Evolutionary conservation across 2,888 invertebrate species (phyloP).

Genomic region (Neelides folsomi): DNA sequence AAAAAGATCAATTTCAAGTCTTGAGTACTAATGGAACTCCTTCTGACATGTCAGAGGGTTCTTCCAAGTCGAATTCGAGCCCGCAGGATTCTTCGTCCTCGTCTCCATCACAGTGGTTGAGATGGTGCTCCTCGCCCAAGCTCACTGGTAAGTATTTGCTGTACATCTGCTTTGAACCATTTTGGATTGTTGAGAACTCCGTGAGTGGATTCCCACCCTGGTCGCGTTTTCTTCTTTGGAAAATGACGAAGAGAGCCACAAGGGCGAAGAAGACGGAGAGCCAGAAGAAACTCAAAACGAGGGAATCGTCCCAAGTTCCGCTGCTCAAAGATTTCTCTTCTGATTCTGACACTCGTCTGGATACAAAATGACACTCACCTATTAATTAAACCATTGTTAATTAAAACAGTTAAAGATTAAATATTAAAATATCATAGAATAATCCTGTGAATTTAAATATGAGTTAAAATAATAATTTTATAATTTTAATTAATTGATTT

Average conservation of each 20-base stretch:
- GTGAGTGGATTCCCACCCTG: slow-evolving; percentile 1
- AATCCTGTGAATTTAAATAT: not conserved
- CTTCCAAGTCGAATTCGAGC: not conserved
- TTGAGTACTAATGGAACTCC: slow-evolving; percentile 30
- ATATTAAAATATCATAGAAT: not conserved
- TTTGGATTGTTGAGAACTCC: not conserved
- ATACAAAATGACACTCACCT: slow-evolving; percentile 29
- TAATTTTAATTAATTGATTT: not conserved
- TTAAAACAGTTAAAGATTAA: not conserved
- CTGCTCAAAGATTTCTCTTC: slow-evolving; percentile 19
- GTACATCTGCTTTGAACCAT: no score
- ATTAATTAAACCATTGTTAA: slow-evolving; percentile 3
- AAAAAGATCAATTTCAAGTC: slow-evolving; percentile 17
- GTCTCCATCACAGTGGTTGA: slow-evolving; percentile 6
- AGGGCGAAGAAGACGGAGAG: slow-evolving; percentile 22
- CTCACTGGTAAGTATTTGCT: slow-evolving; percentile 13
- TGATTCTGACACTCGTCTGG: slow-evolving; percentile 27
- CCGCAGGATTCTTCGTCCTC: slow-evolving; percentile 12
- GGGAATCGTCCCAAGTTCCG: slow-evolving; percentile 19
- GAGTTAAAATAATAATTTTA: not conserved
- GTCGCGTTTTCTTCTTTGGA: slow-evolving; percentile 6
- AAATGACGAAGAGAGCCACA: slow-evolving; percentile 17
- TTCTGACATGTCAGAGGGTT: slow-evolving; percentile 10
- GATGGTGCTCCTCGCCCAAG: slow-evolving; percentile 10
- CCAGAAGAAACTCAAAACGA: slow-evolving; percentile 27